These are phyloP conservation scores for Trissonchulus sp. DNA, from an alignment of 2,888 invertebrate genomes.

Conservation along the genomic window DNA sequence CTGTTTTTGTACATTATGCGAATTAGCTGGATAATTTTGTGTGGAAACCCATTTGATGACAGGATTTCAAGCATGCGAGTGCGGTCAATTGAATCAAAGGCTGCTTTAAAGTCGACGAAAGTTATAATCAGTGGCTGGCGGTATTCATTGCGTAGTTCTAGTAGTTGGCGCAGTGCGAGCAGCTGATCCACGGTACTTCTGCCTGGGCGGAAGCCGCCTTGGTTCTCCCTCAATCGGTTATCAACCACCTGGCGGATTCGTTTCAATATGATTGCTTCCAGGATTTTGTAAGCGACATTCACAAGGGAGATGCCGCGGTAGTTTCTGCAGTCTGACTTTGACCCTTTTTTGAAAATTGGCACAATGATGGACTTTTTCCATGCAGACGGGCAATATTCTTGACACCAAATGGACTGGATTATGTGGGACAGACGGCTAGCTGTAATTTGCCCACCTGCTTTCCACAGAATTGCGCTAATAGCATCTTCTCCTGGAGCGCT, in stretches of 20 bases:
- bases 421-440: too few species aligned
- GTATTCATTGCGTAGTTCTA: neutral
- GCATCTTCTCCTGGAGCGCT: neutral
- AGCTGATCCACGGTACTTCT: neutral
- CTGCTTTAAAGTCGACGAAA: too few species aligned
- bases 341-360: neutral
- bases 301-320: constrained; percentile 2
- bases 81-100: neutral
- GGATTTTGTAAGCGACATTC: neutral
- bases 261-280: neutral
- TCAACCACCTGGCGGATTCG: too few species aligned
- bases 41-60: too few species aligned
- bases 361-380: neutral
- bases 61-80: too few species aligned
- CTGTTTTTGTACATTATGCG: neutral
- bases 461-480: constrained; percentile 1
- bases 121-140: neutral
- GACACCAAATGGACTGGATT: neutral
- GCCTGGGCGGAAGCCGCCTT: constrained; percentile 4
- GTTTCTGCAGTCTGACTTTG: neutral
- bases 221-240: neutral
- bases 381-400: neutral
- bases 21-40: too few species aligned
- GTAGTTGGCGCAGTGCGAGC: neutral
- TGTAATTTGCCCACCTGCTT: constrained; percentile 1